A percentile compares a stretch with the other conserved stretches of the same genome.
These are phyloP conservation scores for Chrysochloris asiatica DNA, from an alignment of 2,113 vertebrate genomes.

Conservation along the genomic window DNA sequence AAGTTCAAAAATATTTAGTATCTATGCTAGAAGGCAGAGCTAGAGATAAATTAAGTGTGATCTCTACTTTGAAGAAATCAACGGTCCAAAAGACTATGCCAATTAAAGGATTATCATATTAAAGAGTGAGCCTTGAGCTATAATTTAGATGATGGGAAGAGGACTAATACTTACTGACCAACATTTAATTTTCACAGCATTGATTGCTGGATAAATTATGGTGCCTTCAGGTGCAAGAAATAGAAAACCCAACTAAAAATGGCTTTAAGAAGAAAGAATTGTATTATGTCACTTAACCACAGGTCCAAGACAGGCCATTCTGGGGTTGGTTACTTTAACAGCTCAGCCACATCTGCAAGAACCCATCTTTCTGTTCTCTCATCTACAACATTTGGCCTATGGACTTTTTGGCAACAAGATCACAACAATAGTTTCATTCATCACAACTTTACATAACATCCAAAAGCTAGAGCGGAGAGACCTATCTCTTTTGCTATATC, in stretches of 20 bases:
- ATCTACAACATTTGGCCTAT: background rate
- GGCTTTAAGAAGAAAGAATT: background rate
- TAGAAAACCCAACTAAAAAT: background rate
- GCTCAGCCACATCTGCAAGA: background rate
- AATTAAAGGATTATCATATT: background rate
- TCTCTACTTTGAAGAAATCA: background rate
- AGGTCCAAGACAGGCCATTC: background rate
- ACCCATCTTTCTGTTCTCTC: background rate
- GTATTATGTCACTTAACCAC: background rate
- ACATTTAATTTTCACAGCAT: constrained; percentile 7
- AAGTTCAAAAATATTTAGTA: background rate
- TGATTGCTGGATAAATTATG: background rate
- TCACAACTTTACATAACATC: background rate
- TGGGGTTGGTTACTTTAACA: constrained; percentile 6
- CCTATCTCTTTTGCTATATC: background rate
- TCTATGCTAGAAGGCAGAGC: background rate
- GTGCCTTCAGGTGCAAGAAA: background rate
- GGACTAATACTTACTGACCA: background rate
- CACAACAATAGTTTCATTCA: background rate
- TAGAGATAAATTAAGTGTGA: background rate
- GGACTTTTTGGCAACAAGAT: background rate
- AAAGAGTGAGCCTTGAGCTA: background rate
- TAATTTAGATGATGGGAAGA: constrained; percentile 12
- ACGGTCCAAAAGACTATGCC: background rate
- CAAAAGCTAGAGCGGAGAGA: background rate